Percentiles rank a stretch among this genome's conserved stretches.
Evolutionary conservation across 2,888 invertebrate species (phyloP).

Genomic region (Branchipolynoe longqiensis): DNA sequence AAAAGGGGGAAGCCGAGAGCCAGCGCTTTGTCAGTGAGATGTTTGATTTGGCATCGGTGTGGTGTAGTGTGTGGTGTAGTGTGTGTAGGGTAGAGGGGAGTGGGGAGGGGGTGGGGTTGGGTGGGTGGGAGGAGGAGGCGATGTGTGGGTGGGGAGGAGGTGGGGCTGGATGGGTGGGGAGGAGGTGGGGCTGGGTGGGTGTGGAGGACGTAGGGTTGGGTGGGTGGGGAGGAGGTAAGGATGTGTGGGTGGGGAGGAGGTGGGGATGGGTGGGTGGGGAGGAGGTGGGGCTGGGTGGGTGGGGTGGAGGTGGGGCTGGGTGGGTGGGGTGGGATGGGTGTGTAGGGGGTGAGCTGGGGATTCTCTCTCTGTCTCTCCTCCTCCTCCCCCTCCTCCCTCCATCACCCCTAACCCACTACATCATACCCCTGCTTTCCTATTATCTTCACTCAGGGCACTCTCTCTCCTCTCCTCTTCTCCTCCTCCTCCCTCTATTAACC

Average conservation of each 20-base stretch:
- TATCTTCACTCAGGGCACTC: too few species aligned
- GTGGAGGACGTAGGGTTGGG: neutral
- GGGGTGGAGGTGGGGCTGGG: neutral
- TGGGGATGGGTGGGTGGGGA: neutral
- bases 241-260: neutral
- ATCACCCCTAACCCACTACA: too few species aligned
- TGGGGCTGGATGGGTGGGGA: neutral
- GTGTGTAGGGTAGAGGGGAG: neutral
- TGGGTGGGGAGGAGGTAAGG: neutral
- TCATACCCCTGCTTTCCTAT: too few species aligned
- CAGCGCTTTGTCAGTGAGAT: constrained; percentile 25
- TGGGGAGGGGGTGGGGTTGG: neutral
- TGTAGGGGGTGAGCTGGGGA: neutral
- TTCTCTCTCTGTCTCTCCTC: too few species aligned
- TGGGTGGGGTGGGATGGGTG: neutral
- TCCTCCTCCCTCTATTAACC: too few species aligned
- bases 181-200: neutral
- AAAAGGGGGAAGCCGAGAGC: too few species aligned
- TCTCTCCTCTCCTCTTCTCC: too few species aligned
- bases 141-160: neutral
- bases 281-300: neutral
- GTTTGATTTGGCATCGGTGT: constrained; percentile 13
- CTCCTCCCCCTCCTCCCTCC: too few species aligned
- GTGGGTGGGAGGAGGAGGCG: neutral
- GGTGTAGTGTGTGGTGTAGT: neutral